Evolutionary conservation across 2,888 invertebrate species (phyloP).

Genomic region (Hymenopus coronatus): DNA sequence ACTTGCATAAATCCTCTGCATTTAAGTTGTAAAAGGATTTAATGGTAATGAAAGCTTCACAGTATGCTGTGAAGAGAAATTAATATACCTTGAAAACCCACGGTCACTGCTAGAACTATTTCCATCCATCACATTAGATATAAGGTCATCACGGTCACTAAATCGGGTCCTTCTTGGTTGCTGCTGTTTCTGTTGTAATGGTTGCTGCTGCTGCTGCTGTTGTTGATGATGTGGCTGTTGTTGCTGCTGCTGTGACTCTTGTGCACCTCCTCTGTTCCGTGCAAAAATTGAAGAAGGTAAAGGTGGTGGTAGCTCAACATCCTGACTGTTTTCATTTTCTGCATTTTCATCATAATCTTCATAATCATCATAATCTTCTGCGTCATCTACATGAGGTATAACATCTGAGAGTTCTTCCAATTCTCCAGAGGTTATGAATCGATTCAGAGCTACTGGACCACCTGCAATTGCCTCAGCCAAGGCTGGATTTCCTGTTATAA

Average conservation of each 20-base stretch:
- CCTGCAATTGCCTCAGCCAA: conserved; percentile 73
- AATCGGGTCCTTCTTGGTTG: conserved; percentile 28
- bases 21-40: too few relatives aligned
- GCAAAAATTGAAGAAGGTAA: conserved; percentile 48
- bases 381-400: conserved; percentile 64
- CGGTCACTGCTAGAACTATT: not conserved
- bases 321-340: conserved; percentile 41
- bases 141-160: conserved; percentile 7
- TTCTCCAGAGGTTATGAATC: conserved; percentile 75
- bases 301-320: conserved; percentile 46
- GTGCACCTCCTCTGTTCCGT: conserved; percentile 43
- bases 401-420: conserved; percentile 77
- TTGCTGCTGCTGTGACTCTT: not conserved
- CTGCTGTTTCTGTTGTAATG: not conserved
- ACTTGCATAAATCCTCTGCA: too few relatives aligned
- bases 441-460: conserved; percentile 73
- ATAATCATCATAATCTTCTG: conserved; percentile 46
- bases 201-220: not conserved
- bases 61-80: not conserved
- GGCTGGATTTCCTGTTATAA: conserved; percentile 43
- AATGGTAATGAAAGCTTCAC: too few relatives aligned
- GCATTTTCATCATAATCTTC: conserved; percentile 51
- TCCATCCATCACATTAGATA: not conserved
- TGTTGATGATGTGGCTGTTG: not conserved
- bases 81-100: not conserved